Evolutionary conservation across 2,113 vertebrate genomes (phyloP).

Genomic region (Delphinapterus leucas): DNA sequence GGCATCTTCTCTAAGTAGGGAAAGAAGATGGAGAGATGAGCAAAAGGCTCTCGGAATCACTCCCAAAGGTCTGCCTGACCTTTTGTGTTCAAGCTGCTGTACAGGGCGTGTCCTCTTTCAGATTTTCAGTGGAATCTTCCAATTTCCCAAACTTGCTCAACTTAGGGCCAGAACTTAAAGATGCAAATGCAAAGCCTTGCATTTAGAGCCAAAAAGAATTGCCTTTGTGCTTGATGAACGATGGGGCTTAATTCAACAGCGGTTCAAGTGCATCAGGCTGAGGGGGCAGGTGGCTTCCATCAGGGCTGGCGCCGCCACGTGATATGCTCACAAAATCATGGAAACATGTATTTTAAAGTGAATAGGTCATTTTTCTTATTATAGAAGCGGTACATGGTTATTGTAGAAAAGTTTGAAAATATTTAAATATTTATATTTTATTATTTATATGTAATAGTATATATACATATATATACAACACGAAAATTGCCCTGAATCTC

Average conservation of each 20-base stretch:
- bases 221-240: accelerated
- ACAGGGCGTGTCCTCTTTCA: neutral
- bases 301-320: neutral
- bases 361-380: neutral
- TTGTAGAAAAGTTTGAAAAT: neutral
- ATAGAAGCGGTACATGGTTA: neutral
- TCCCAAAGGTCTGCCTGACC: slow-evolving; percentile 20
- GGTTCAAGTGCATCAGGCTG: neutral
- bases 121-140: neutral
- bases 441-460: neutral
- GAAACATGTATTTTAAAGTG: neutral
- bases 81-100: neutral
- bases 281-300: neutral
- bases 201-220: neutral
- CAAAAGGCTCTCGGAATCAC: neutral
- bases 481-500: neutral
- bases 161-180: neutral
- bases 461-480: neutral
- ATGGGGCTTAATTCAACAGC: neutral
- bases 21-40: neutral
- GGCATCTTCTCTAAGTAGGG: neutral
- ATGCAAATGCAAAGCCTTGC: neutral
- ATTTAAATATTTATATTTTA: neutral
- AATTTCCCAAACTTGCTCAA: neutral
- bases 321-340: neutral